Base-by-base conservation (phyloP, 2,797 vertebrate species). In the Cirrhinus mrigala region DNA sequence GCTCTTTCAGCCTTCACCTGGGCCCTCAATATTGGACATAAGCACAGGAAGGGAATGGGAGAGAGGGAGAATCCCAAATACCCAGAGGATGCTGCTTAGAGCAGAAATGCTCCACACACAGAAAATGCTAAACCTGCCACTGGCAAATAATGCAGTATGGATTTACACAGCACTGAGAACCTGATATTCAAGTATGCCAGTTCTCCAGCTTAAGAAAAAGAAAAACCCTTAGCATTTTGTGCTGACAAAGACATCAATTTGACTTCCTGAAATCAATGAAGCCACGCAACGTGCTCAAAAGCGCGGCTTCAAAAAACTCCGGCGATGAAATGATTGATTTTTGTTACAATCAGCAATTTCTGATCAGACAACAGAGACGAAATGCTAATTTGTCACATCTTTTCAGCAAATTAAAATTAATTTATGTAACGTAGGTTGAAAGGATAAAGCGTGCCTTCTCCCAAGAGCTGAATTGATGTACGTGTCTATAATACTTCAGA, bases 341-440 rank as follows among this genome's bases (percentile, higher is more conserved):
- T 92, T 92, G 93, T 94, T 94, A 93, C 93, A 93, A 94, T 96
- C 94, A 95, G 94, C 93, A 93, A 92, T 94, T 95, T 94, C 90
- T 92, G 94, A 95, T 95, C 93, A 94, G 93, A 89, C 82, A 88
- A 89, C 54, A 56, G 92, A 91, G 89, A 91, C 89, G 91, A 90
- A 93, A 94, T 93, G 94, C 91, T 93, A 94, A 94, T 94, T 92
- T 93, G 91, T 92, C 93, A 92, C 89, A 92, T 94, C 92, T 93
- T 91, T 93, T 90, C 87, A 89, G 91, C 89, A 93, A 92, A 93
- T 94, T 92, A 92, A 95, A 95, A 94, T 94, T 20, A 93, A 93
- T 90, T 94, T 94, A 93, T 93, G 88, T 93, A 92, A 91, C 88
- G 90, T 91, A 90, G 66, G 88, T 91, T 91, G 90, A 90, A 91